phyloP scores from a whole-genome alignment of 2,797 vertebrate genomes.

The Amblyraja radiata region DNA sequence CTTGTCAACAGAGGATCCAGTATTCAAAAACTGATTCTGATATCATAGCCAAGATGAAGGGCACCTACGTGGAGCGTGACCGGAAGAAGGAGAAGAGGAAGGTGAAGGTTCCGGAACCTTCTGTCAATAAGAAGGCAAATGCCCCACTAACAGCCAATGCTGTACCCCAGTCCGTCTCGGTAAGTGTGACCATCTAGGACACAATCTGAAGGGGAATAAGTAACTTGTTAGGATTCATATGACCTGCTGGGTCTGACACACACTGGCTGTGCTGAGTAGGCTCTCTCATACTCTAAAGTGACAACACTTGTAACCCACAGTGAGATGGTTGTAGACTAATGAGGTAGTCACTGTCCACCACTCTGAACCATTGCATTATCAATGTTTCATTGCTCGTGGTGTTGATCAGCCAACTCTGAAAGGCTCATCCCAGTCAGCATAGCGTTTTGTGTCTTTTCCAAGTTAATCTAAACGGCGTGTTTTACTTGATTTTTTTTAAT shows the following conservation, averaged over 20 bases:
- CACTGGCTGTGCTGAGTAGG: neutral
- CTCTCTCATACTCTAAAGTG: neutral
- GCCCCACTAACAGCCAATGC: slow-evolving; percentile 58
- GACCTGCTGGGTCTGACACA: no score
- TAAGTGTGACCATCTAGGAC: slow-evolving; percentile 49
- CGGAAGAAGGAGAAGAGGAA: slow-evolving; percentile 83
- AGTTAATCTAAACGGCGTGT: neutral
- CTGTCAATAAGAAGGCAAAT: slow-evolving; percentile 61
- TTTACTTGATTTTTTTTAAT: neutral
- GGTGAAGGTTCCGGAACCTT: slow-evolving; percentile 62
- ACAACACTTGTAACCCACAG: neutral
- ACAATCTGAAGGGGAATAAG: no score
- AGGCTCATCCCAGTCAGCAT: neutral
- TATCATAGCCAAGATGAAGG: slow-evolving; percentile 92
- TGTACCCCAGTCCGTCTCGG: slow-evolving; percentile 66
- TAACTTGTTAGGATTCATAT: no score
- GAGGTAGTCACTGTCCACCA: neutral
- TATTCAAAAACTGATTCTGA: slow-evolving; percentile 81
- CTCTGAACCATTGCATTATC: neutral
- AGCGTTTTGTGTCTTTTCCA: neutral
- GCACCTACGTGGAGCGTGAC: slow-evolving; percentile 82
- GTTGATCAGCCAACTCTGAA: neutral
- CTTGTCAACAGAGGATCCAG: slow-evolving; percentile 69
- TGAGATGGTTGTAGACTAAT: no score
- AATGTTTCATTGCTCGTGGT: neutral